Evolutionary conservation across 2,888 invertebrate species (phyloP).

Genomic region (Operophtera brumata): DNA sequence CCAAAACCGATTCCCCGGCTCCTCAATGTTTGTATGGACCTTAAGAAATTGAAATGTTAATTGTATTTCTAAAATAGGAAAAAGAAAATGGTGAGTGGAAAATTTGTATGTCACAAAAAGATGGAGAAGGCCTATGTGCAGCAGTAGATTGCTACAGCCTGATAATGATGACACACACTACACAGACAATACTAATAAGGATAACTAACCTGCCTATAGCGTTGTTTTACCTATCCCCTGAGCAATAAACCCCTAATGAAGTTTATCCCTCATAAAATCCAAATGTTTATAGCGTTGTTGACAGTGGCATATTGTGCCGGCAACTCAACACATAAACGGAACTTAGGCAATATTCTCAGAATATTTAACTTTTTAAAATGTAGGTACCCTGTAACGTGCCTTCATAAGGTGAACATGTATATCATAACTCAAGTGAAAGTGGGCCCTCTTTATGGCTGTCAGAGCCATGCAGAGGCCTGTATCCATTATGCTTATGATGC

Average conservation of each 20-base stretch:
- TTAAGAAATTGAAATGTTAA: background rate
- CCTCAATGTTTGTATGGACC: too few relatives aligned
- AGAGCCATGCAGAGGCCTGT: slow-evolving; percentile 46
- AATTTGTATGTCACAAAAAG: too few relatives aligned
- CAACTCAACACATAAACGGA: slow-evolving; percentile 6
- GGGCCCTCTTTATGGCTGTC: slow-evolving; percentile 40
- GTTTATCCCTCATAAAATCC: slow-evolving; percentile 18
- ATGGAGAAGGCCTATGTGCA: too few relatives aligned
- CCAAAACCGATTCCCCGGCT: too few relatives aligned
- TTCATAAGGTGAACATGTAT: slow-evolving; percentile 40
- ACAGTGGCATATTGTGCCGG: slow-evolving; percentile 5
- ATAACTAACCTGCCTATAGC: slow-evolving; percentile 2
- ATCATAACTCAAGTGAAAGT: slow-evolving; percentile 62
- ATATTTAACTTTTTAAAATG: slow-evolving; percentile 37
- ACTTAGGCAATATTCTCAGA: slow-evolving; percentile 29
- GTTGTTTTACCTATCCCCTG: slow-evolving; percentile 6
- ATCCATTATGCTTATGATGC: slow-evolving; percentile 58
- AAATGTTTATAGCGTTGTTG: slow-evolving; percentile 15
- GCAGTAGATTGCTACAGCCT: too few relatives aligned
- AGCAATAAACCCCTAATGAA: slow-evolving; percentile 22
- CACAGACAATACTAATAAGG: background rate
- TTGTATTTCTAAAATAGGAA: background rate
- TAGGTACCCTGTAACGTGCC: slow-evolving; percentile 35
- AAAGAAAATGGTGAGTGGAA: too few relatives aligned
- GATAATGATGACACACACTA: background rate